These are phyloP conservation scores for Hartigia nigra DNA, from an alignment of 2,888 invertebrate species.

Conservation along the genomic window DNA sequence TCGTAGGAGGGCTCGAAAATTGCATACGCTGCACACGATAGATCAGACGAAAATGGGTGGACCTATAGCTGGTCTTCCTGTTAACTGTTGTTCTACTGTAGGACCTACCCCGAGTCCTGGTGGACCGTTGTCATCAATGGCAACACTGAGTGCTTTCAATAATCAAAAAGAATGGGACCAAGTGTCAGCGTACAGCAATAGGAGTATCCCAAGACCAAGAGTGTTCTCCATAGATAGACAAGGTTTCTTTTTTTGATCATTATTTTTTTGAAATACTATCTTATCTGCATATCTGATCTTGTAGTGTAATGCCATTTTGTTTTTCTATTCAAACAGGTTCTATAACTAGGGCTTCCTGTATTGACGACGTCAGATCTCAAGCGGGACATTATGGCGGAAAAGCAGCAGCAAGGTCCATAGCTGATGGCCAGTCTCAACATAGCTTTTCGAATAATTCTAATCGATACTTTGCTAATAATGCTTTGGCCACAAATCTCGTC, in stretches of 20 bases:
- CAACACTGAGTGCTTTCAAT: slow-evolving; percentile 86
- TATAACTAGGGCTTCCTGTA: slow-evolving; percentile 65
- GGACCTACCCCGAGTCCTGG: slow-evolving; percentile 81
- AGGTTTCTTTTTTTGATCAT: slow-evolving; percentile 52
- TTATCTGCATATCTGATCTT: background rate
- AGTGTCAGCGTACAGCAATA: slow-evolving; percentile 90
- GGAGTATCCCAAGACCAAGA: slow-evolving; percentile 88
- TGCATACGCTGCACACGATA: slow-evolving; percentile 73
- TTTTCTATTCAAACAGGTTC: slow-evolving; percentile 47
- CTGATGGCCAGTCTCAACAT: slow-evolving; percentile 90
- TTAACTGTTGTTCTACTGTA: slow-evolving; percentile 81
- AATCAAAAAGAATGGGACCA: slow-evolving; percentile 90
- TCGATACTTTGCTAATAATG: slow-evolving; percentile 76
- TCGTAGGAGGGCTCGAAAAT: slow-evolving; percentile 80
- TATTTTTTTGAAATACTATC: background rate
- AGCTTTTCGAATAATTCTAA: slow-evolving; percentile 87
- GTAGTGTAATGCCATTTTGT: slow-evolving; percentile 15
- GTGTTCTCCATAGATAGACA: slow-evolving; percentile 80
- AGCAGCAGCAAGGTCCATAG: slow-evolving; percentile 75
- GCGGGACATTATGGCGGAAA: slow-evolving; percentile 75
- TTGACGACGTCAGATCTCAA: slow-evolving; percentile 82
- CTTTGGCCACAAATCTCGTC: slow-evolving; percentile 80
- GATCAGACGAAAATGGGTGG: slow-evolving; percentile 77
- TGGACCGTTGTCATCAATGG: slow-evolving; percentile 84
- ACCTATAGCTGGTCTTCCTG: slow-evolving; percentile 80